These are phyloP conservation scores for Tetramorium alpestre DNA, from an alignment of 1,140 invertebrate species.

Conservation along the genomic window DNA sequence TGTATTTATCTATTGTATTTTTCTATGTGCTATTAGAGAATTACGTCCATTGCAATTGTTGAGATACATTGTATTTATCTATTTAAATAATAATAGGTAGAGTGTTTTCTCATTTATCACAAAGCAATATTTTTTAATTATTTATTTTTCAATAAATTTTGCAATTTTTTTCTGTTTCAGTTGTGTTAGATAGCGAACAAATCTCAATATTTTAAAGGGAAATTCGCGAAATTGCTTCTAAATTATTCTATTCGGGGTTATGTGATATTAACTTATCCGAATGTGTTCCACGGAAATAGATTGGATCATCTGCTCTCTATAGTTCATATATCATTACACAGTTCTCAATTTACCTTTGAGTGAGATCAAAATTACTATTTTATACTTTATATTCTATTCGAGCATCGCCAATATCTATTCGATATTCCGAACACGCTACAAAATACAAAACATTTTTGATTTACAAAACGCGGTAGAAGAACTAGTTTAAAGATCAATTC, in stretches of 20 bases:
- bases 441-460: conserved; percentile 6
- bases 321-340: conserved; percentile 7
- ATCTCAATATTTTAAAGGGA: background rate
- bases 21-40: background rate
- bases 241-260: conserved; percentile 13
- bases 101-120: background rate
- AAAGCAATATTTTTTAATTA: background rate
- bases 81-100: background rate
- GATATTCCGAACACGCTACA: conserved; percentile 18
- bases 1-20: background rate
- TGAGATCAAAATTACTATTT: conserved; percentile 16
- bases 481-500: background rate
- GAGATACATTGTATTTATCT: background rate
- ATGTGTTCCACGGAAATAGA: conserved; percentile 14
- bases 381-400: conserved; percentile 6
- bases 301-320: conserved; percentile 30
- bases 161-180: background rate
- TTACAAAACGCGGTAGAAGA: background rate
- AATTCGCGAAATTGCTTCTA: background rate
- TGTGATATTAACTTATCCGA: conserved; percentile 34
- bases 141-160: conserved; percentile 2
- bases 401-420: conserved; percentile 10
- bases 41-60: background rate
- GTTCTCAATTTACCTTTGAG: conserved; percentile 46
- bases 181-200: background rate